These are phyloP conservation scores for Ceramica pisi DNA, from an alignment of 2,888 invertebrate species.

Conservation along the genomic window DNA sequence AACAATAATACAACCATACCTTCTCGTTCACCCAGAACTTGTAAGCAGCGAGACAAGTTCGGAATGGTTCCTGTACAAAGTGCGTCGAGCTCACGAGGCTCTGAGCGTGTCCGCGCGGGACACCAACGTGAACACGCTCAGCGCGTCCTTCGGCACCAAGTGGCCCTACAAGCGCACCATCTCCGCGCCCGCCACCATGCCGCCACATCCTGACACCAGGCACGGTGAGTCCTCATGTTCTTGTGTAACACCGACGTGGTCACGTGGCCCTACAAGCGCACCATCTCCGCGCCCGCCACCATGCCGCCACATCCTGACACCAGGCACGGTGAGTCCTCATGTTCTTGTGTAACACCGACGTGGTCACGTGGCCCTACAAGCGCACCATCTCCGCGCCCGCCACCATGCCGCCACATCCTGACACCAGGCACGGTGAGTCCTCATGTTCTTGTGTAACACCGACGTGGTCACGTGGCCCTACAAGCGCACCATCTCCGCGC, in stretches of 20 bases:
- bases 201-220: slow-evolving; percentile 83
- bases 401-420: slow-evolving; percentile 92
- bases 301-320: background rate
- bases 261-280: background rate
- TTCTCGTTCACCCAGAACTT: slow-evolving; percentile 91
- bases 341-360: too few relatives aligned
- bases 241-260: background rate
- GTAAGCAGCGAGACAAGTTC: slow-evolving; percentile 96
- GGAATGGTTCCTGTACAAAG: slow-evolving; percentile 96
- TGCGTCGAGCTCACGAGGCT: slow-evolving; percentile 97
- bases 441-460: slow-evolving; percentile 57
- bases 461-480: slow-evolving; percentile 34
- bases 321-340: too few relatives aligned
- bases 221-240: slow-evolving; percentile 30
- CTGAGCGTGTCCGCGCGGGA: slow-evolving; percentile 92
- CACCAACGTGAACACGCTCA: slow-evolving; percentile 92
- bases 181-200: slow-evolving; percentile 97
- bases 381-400: slow-evolving; percentile 98
- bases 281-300: background rate
- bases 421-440: slow-evolving; percentile 82
- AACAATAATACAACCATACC: too few relatives aligned
- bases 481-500: slow-evolving; percentile 82
- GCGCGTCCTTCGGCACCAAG: slow-evolving; percentile 97
- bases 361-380: slow-evolving; percentile 91
- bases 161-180: slow-evolving; percentile 98